These are phyloP conservation scores for Erebia palarica DNA, from an alignment of 2,888 invertebrate species.

Conservation along the genomic window DNA sequence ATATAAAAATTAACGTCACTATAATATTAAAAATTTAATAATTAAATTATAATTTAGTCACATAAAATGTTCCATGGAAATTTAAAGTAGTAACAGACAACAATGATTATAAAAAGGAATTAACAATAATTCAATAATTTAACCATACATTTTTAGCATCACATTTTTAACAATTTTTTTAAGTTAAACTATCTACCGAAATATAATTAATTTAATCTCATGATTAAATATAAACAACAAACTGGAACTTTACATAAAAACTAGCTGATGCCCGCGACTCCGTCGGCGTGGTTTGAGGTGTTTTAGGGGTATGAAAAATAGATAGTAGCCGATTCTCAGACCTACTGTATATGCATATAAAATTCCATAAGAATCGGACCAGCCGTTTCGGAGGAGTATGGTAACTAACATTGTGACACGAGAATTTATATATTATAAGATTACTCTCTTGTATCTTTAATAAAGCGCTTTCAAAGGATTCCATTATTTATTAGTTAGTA, in stretches of 20 bases:
- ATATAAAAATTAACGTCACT: neutral
- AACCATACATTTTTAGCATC: neutral
- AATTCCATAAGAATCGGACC: no score
- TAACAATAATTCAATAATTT: neutral
- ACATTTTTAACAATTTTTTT: neutral
- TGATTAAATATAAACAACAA: neutral
- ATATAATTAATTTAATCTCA: neutral
- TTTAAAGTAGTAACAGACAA: neutral
- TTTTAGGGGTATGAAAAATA: no score
- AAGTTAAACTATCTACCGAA: neutral
- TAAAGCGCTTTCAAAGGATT: slow-evolving; percentile 8
- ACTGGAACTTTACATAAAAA: neutral
- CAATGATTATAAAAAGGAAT: neutral
- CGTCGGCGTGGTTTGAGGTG: no score
- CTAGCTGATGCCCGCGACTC: no score
- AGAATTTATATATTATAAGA: no score
- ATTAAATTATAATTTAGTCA: neutral
- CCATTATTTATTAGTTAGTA: neutral
- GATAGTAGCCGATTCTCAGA: no score
- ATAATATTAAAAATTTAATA: neutral
- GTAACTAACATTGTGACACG: no score
- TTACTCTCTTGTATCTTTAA: neutral
- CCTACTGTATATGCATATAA: no score
- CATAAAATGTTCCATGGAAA: neutral
- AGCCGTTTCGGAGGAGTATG: no score